phyloP scores from a whole-genome alignment of 1,140 invertebrate genomes.

The Ganaspis sp. region DNA sequence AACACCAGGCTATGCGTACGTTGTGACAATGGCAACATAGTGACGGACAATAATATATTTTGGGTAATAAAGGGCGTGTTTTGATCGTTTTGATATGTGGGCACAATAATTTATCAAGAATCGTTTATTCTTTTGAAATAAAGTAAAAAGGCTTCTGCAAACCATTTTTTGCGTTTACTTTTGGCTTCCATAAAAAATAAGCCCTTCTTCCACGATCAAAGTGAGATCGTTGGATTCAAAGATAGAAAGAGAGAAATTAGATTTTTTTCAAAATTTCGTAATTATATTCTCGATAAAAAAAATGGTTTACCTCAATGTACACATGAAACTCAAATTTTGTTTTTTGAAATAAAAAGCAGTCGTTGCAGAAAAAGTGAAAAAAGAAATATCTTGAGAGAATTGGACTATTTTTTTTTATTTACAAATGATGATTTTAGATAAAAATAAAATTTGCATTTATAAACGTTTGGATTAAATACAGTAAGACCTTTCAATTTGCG shows the following conservation, averaged over 20 bases:
- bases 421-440: too few species aligned
- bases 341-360: background rate
- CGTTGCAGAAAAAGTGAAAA: background rate
- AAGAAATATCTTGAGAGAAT: background rate
- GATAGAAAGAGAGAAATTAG: background rate
- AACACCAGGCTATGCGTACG: slow-evolving; percentile 64
- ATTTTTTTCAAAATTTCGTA: background rate
- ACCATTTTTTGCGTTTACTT: background rate
- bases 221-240: background rate
- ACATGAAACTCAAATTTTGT: too few species aligned
- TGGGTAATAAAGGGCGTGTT: background rate
- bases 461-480: too few species aligned
- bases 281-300: background rate
- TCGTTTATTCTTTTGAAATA: background rate
- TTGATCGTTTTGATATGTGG: background rate
- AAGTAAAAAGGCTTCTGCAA: slow-evolving; percentile 15
- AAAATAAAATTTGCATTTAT: too few species aligned
- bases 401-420: background rate
- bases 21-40: slow-evolving; percentile 2
- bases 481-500: too few species aligned
- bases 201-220: slow-evolving; percentile 4
- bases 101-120: background rate
- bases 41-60: background rate
- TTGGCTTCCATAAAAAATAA: background rate
- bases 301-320: background rate